These are phyloP conservation scores for Ceramica pisi DNA, from an alignment of 2,888 invertebrate species.

Conservation along the genomic window DNA sequence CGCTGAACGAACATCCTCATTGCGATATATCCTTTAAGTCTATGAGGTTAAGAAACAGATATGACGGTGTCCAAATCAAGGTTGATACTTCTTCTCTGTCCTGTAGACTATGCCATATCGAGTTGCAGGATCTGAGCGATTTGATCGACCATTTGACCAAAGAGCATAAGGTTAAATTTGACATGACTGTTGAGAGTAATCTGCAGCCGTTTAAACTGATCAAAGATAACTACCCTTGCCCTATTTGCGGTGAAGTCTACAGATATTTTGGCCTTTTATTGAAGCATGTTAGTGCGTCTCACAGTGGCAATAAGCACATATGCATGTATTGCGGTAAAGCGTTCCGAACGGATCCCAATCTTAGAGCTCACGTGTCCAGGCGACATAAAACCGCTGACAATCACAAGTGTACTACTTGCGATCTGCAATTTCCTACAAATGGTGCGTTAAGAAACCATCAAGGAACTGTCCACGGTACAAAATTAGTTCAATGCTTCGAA, in stretches of 20 bases:
- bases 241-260: conserved; percentile 75
- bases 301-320: conserved; percentile 79
- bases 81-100: conserved; percentile 78
- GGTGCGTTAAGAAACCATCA: conserved; percentile 75
- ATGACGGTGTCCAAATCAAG: conserved; percentile 80
- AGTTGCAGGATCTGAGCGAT: conserved; percentile 70
- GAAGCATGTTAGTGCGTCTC: conserved; percentile 77
- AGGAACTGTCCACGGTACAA: conserved; percentile 77
- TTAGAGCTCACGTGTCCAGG: conserved; percentile 77
- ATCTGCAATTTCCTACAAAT: conserved; percentile 71
- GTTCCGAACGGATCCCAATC: conserved; percentile 79
- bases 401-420: conserved; percentile 76
- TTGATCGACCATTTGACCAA: conserved; percentile 75
- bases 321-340: conserved; percentile 81
- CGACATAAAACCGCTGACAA: conserved; percentile 71
- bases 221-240: conserved; percentile 79
- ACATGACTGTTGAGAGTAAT: conserved; percentile 71
- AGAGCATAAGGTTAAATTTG: conserved; percentile 73
- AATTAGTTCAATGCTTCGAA: conserved; percentile 74
- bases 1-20: conserved; percentile 76
- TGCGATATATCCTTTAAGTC: conserved; percentile 79
- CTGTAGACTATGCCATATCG: conserved; percentile 77
- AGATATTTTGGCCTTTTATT: conserved; percentile 79
- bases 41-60: conserved; percentile 79
- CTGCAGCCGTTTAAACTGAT: conserved; percentile 77